These are phyloP conservation scores for Diplazon laetatorius DNA, from an alignment of 2,888 invertebrate species.

Conservation along the genomic window DNA sequence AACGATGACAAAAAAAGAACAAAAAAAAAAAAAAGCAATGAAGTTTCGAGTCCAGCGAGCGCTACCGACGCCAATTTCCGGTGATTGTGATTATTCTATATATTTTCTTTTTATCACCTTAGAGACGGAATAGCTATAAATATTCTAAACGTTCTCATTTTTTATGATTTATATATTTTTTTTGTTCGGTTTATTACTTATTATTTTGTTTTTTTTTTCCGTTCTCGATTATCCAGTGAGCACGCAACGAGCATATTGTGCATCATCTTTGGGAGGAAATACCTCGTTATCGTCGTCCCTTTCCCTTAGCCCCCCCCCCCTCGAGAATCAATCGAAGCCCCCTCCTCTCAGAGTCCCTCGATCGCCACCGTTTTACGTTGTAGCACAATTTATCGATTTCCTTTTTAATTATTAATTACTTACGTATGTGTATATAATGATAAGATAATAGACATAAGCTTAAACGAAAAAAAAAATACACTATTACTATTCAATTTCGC, in stretches of 20 bases:
- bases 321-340: neutral
- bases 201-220: neutral
- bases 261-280: slow-evolving; percentile 14
- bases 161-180: neutral
- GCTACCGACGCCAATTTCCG: slow-evolving; percentile 54
- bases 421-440: slow-evolving; percentile 81
- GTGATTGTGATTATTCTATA: slow-evolving; percentile 49
- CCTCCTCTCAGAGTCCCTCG: neutral
- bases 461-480: slow-evolving; percentile 77
- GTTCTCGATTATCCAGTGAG: slow-evolving; percentile 27
- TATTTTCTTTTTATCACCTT: slow-evolving; percentile 29
- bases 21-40: slow-evolving; percentile 9
- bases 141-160: slow-evolving; percentile 22
- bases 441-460: slow-evolving; percentile 77
- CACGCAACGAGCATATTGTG: slow-evolving; percentile 17
- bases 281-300: neutral
- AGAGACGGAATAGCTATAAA: slow-evolving; percentile 39
- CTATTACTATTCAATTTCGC: slow-evolving; percentile 77
- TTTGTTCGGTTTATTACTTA: neutral
- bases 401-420: slow-evolving; percentile 74
- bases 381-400: slow-evolving; percentile 66
- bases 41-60: slow-evolving; percentile 34
- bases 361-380: slow-evolving; percentile 40
- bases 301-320: slow-evolving; percentile 11
- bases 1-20: neutral